Base-by-base conservation (phyloP, 1,140 invertebrate genomes). In the Lutraria rhynchaena region DNA sequence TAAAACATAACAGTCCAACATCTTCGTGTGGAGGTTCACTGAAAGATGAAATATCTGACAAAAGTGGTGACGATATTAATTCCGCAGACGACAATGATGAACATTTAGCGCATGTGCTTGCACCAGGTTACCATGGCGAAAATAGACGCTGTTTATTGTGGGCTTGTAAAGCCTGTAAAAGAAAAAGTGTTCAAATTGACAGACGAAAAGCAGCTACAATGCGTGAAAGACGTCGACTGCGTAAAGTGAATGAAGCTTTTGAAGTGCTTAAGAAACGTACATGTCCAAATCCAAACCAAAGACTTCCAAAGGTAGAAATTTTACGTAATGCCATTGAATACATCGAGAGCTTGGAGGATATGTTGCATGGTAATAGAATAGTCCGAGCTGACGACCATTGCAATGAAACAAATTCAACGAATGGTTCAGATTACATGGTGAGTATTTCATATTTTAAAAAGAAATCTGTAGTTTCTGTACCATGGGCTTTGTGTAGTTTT, bases 191-290 rank as follows among this genome's bases (percentile, higher is more conserved):
- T 22, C 96, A 97, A 4, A 96, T 99, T 0, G 98, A 99, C 92
- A 93, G 98, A 49, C 94, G 98, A 88, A 99, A 99, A 94, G 98
- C 98, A 5, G 98, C 98, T 1, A 99, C 98, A 0, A 94, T 99
- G 90, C 93, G 98, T 0, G 98, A 99, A 91, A 93, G 98, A 84
- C 93, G 98, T 83, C 94, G 98, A 81, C 94, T 99, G 46, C 94
- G 97, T 89, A 99, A 99, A 95, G 98, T 99, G 83, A 99, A 99
- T 92, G 98, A 99, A 93, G 98, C 98, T 0, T 99, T 99, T 92
- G 98, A 99, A 92, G 95, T 97, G 35, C 93, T 99, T 51, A 98
- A 99, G 90, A 93, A 96, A 87, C 93, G 98, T 83, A 98, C 98
- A 0, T 97, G 98, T 88, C 95, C 96, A 80, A 99, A 99, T 92